Base-by-base conservation (phyloP, 2,888 invertebrate species). In the Idaea aversata region DNA sequence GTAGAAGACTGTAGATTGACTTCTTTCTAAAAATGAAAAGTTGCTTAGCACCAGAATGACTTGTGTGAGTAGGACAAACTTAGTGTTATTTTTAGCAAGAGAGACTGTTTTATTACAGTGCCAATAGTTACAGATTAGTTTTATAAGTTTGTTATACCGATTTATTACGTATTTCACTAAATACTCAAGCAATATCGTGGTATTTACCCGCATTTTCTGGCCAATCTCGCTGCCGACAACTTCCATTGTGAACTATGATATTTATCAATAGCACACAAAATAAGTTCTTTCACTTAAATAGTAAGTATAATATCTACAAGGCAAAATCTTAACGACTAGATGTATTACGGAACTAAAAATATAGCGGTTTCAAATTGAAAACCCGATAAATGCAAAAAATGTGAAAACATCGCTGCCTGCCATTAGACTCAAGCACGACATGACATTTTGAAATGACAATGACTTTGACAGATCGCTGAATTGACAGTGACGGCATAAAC, bases 211-310 rank as follows among this genome's bases (percentile, higher is more conserved):
- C 94, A 97, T 96, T 93, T 97, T 97, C 85, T 97, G 96, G 10
- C 97, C 97, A 76, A 97, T 97, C 94, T 97, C 97, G 75, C 96
- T 95, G 75, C 97, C 97, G 84, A 96, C 95, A 79, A 94, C 95
- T 80, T 96, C 96, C 97, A 97, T 97, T 79, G 65, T 66, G 61
- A 83, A 86, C 73, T 70, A 71, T 65, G 68, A 64, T 70, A 67
- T 70, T 72, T 74, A 63, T 65, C 61, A 63, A 25, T 25, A 25
- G 25, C 35, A 68, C 66, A 71, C 66, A 68, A 65, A 67, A 61
- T 63, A 63, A 69, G 66, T 68, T n/a, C 63, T 72, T 63, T 69
- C 67, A 67, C 61, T 5, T 35, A 61, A 61, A 15, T 4, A 64
- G 61, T 65, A 63, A 64, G 61, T 65, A 63, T 15, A 34, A 57